Percentiles rank a stretch among this genome's conserved stretches.
These are phyloP conservation scores for Cybosia mesomella DNA, from an alignment of 2,888 invertebrate genomes.

Conservation along the genomic window DNA sequence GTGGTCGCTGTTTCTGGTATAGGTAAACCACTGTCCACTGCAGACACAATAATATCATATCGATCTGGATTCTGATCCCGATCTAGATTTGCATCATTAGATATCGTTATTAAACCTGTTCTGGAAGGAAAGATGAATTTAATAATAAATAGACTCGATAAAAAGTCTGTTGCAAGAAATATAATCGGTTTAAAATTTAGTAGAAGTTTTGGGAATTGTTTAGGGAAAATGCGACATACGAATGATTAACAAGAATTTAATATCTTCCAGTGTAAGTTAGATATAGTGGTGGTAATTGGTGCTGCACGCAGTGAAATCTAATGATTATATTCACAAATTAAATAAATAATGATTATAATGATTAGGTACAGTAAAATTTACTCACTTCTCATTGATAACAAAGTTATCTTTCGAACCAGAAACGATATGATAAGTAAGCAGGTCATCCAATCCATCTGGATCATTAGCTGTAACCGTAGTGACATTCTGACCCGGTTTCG, in stretches of 20 bases:
- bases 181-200: neutral
- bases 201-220: too few species aligned
- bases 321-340: neutral
- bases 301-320: too few species aligned
- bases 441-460: conserved; percentile 91
- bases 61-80: conserved; percentile 89
- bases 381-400: conserved; percentile 90
- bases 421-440: conserved; percentile 90
- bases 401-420: conserved; percentile 93
- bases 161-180: neutral
- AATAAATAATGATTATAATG: neutral
- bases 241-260: too few species aligned
- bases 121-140: conserved; percentile 71
- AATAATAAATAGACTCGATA: neutral
- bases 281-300: too few species aligned
- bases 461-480: conserved; percentile 91
- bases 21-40: conserved; percentile 91
- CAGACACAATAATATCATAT: conserved; percentile 91
- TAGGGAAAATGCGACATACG: too few species aligned
- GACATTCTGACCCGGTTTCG: conserved; percentile 89
- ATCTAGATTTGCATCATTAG: conserved; percentile 91
- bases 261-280: too few species aligned
- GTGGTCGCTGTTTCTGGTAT: conserved; percentile 93
- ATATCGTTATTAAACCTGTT: conserved; percentile 90
- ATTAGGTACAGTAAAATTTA: conserved; percentile 26